A percentile compares a stretch with the other conserved stretches of the same genome.
Evolutionary conservation across 2,113 vertebrate species (phyloP).

Genomic region (Podarcis cretensis): DNA sequence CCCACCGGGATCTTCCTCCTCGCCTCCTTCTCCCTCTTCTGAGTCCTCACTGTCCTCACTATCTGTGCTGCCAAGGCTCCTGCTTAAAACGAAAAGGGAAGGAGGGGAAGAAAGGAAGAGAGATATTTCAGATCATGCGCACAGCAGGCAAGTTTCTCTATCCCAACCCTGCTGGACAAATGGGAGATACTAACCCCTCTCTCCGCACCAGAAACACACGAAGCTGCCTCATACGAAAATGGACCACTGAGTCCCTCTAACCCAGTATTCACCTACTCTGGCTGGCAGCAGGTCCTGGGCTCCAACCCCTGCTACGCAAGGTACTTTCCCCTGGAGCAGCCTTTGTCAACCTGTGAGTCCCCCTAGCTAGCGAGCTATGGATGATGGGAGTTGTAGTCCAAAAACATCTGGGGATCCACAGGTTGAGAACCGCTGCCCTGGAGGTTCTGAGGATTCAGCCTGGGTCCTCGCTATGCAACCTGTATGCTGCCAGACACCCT

Average conservation of each 20-base stretch:
- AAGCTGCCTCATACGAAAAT: background rate
- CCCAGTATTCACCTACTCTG: background rate
- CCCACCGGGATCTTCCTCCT: slow-evolving; percentile 43
- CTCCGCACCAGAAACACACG: background rate
- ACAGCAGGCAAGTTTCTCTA: too few species aligned
- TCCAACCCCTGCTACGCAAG: too few species aligned
- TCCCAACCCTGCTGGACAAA: background rate
- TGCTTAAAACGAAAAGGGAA: slow-evolving; percentile 5
- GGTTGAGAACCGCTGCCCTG: too few species aligned
- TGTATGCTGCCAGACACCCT: background rate
- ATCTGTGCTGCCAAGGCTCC: slow-evolving; percentile 76
- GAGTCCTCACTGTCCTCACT: slow-evolving; percentile 72
- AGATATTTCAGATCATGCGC: background rate
- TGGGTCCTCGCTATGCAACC: background rate
- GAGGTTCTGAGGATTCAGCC: background rate
- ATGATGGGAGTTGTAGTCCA: too few species aligned
- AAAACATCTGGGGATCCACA: too few species aligned
- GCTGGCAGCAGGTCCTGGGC: background rate
- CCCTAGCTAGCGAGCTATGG: too few species aligned
- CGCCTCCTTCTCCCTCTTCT: slow-evolving; percentile 56
- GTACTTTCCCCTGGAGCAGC: background rate
- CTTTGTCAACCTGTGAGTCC: too few species aligned
- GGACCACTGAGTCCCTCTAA: background rate
- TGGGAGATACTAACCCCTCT: background rate
- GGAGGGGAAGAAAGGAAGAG: background rate